A percentile compares a stretch with the other conserved stretches of the same genome.
These are phyloP conservation scores for Poeciliopsis occidentalis DNA, from an alignment of 2,113 vertebrate species.

Conservation along the genomic window DNA sequence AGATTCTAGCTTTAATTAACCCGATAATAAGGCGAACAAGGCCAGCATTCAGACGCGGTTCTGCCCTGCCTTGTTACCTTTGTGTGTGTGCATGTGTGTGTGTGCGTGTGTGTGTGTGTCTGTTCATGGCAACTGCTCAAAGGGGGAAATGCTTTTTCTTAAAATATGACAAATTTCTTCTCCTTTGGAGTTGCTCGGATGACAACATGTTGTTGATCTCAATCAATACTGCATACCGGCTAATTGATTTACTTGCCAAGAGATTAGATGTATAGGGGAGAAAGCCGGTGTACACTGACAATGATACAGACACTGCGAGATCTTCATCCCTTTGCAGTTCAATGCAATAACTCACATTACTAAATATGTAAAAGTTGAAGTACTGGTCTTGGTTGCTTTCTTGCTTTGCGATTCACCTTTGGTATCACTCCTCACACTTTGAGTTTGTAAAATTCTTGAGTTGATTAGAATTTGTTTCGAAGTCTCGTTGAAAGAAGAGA, in stretches of 20 bases:
- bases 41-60: conserved; percentile 87
- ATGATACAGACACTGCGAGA: neutral
- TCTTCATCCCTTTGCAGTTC: neutral
- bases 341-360: neutral
- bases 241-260: conserved; percentile 55
- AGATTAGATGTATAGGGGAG: conserved; percentile 25
- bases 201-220: conserved; percentile 16
- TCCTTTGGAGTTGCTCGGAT: conserved; percentile 5
- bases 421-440: neutral
- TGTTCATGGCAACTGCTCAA: conserved; percentile 63
- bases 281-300: neutral
- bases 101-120: conserved; percentile 71
- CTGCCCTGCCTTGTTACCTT: conserved; percentile 87
- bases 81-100: conserved; percentile 62
- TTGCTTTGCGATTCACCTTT: too few species aligned
- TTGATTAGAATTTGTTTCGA: neutral
- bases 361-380: neutral
- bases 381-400: neutral
- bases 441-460: neutral
- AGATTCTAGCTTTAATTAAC: conserved; percentile 99
- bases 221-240: conserved; percentile 58
- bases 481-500: neutral
- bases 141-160: neutral
- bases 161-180: neutral
- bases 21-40: conserved; percentile 98